These are phyloP conservation scores for Exephanes ischioxanthus DNA, from an alignment of 2,888 invertebrate species.

Conservation along the genomic window DNA sequence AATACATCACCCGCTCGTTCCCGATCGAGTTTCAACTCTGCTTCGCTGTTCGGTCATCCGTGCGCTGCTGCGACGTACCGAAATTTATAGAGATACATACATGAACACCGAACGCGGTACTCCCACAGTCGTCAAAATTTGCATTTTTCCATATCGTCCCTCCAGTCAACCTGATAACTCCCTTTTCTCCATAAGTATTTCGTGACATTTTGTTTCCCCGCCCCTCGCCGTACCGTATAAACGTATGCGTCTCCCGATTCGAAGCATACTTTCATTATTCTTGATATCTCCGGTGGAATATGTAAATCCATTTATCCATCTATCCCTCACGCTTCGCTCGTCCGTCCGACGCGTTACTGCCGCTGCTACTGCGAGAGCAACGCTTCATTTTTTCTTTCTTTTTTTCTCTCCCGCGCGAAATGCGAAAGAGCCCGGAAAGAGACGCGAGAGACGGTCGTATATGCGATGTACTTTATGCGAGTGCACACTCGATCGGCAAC, in stretches of 20 bases:
- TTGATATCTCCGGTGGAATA: constrained; percentile 62
- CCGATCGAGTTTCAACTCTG: constrained; percentile 48
- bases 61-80: constrained; percentile 33
- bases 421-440: constrained; percentile 37
- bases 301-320: constrained; percentile 66
- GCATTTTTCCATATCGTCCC: constrained; percentile 55
- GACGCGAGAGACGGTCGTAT: constrained; percentile 23
- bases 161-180: constrained; percentile 56
- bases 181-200: constrained; percentile 52
- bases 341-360: constrained; percentile 26
- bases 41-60: constrained; percentile 55
- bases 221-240: background rate
- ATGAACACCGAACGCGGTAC: background rate
- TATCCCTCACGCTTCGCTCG: constrained; percentile 52
- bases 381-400: constrained; percentile 8
- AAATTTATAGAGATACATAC: constrained; percentile 50
- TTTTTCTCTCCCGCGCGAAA: constrained; percentile 39
- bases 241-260: constrained; percentile 38
- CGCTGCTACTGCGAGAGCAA: constrained; percentile 1
- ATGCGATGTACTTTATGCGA: constrained; percentile 70
- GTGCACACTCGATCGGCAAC: constrained; percentile 69
- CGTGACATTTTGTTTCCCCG: constrained; percentile 15
- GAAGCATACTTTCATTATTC: constrained; percentile 62
- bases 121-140: constrained; percentile 33
- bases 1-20: constrained; percentile 21